Conservation (phyloP, 2,797 vertebrate genomes). For the Leptoclinus maculatus region DNA sequence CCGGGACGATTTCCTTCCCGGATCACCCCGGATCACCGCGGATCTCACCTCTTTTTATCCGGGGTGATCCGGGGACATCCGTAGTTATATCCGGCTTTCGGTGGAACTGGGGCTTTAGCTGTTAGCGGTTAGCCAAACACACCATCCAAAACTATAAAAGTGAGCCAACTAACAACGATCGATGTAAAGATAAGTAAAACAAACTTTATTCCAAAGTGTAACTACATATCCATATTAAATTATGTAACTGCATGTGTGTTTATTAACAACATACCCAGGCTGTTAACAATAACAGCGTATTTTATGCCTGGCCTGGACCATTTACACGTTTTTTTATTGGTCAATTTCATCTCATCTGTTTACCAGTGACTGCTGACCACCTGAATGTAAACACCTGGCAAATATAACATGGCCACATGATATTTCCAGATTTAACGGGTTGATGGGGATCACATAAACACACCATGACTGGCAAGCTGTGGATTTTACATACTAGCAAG, state of each 20-base stretch:
- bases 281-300: constrained; percentile 3
- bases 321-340: constrained; percentile 33
- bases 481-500: not conserved
- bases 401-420: not conserved
- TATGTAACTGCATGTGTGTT: not conserved
- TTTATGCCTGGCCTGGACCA: constrained; percentile 9
- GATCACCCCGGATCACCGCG: too few species aligned
- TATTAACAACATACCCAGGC: not conserved
- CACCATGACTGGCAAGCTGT: constrained; percentile 15
- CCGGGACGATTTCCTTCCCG: too few species aligned
- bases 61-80: too few species aligned
- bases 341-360: constrained; percentile 21
- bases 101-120: too few species aligned
- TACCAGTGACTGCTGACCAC: constrained; percentile 24
- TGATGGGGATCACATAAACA: constrained; percentile 48
- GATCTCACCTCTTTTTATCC: too few species aligned
- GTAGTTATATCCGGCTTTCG: too few species aligned
- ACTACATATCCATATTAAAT: not conserved
- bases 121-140: too few species aligned
- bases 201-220: not conserved
- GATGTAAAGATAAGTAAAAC: too few species aligned
- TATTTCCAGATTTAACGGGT: constrained; percentile 34
- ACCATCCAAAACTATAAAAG: too few species aligned
- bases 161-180: too few species aligned
- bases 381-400: constrained; percentile 37